Evolutionary conservation across 1,140 invertebrate species (phyloP).

Genomic region (Drosophila pallidifrons): DNA sequence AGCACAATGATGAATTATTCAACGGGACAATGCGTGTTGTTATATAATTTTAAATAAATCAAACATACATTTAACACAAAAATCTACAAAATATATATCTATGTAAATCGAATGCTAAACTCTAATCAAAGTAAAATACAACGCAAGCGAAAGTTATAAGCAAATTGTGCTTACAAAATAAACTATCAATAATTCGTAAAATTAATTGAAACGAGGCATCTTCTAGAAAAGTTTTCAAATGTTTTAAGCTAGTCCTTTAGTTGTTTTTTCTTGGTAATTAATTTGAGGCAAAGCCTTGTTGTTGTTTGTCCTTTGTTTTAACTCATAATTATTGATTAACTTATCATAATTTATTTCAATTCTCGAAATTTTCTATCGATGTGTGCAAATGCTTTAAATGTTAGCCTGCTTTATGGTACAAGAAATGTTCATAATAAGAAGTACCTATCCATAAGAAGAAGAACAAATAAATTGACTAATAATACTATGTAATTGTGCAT

Average conservation of each 20-base stretch:
- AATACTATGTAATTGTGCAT: slow-evolving; percentile 41
- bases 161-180: slow-evolving; percentile 73
- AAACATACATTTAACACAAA: slow-evolving; percentile 23
- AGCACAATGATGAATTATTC: slow-evolving; percentile 40
- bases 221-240: slow-evolving; percentile 44
- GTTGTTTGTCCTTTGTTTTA: slow-evolving; percentile 38
- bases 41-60: slow-evolving; percentile 77
- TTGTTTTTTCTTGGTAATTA: slow-evolving; percentile 59
- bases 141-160: slow-evolving; percentile 74
- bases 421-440: slow-evolving; percentile 70
- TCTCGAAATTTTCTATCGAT: slow-evolving; percentile 48
- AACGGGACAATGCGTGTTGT: slow-evolving; percentile 69
- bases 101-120: slow-evolving; percentile 56
- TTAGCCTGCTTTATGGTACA: slow-evolving; percentile 82
- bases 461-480: slow-evolving; percentile 24
- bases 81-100: not conserved
- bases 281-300: slow-evolving; percentile 74
- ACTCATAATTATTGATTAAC: slow-evolving; percentile 4
- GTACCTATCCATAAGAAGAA: slow-evolving; percentile 70
- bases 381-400: slow-evolving; percentile 77
- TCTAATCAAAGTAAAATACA: slow-evolving; percentile 75
- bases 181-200: slow-evolving; percentile 30
- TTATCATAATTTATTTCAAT: slow-evolving; percentile 8
- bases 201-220: slow-evolving; percentile 14
- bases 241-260: slow-evolving; percentile 70